phyloP scores from a whole-genome alignment of 2,113 vertebrate genomes.

The Psophia crepitans region DNA sequence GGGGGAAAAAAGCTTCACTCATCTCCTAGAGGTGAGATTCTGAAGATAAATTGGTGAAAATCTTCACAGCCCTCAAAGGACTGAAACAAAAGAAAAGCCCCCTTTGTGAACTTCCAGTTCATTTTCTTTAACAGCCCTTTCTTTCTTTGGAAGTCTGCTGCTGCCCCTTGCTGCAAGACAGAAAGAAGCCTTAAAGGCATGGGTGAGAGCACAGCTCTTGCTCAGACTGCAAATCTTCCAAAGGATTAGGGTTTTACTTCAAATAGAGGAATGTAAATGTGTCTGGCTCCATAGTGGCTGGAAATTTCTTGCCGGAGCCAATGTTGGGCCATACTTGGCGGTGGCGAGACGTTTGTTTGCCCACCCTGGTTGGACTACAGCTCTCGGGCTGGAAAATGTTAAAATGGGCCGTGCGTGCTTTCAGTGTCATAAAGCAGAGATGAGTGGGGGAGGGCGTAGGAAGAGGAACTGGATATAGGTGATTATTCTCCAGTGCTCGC shows the following conservation, averaged over 20 bases:
- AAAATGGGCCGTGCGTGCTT: slow-evolving; percentile 14
- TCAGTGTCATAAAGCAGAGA: not conserved
- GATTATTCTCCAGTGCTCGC: not conserved
- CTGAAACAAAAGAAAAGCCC: not conserved
- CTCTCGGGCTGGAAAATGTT: slow-evolving; percentile 48
- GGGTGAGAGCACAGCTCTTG: slow-evolving; percentile 32
- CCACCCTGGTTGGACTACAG: slow-evolving; percentile 38
- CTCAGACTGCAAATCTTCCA: slow-evolving; percentile 64
- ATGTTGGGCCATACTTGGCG: slow-evolving; percentile 65
- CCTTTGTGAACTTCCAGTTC: not conserved
- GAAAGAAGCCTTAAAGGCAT: not conserved
- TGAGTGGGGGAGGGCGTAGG: not conserved
- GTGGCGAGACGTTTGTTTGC: slow-evolving; percentile 48
- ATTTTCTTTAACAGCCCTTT: not conserved
- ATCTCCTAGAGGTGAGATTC: not conserved
- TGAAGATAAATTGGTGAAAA: not conserved
- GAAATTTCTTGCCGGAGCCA: slow-evolving; percentile 67
- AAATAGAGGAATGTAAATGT: slow-evolving; percentile 73
- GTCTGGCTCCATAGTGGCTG: slow-evolving; percentile 73
- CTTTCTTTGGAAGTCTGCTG: not conserved
- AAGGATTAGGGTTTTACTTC: slow-evolving; percentile 66
- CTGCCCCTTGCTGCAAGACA: slow-evolving; percentile 1
- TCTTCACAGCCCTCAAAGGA: not conserved
- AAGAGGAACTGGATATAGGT: not conserved
- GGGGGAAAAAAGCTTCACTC: not conserved